Evolutionary conservation across 2,797 vertebrate species (phyloP).

Genomic region (Pangasius macronema): DNA sequence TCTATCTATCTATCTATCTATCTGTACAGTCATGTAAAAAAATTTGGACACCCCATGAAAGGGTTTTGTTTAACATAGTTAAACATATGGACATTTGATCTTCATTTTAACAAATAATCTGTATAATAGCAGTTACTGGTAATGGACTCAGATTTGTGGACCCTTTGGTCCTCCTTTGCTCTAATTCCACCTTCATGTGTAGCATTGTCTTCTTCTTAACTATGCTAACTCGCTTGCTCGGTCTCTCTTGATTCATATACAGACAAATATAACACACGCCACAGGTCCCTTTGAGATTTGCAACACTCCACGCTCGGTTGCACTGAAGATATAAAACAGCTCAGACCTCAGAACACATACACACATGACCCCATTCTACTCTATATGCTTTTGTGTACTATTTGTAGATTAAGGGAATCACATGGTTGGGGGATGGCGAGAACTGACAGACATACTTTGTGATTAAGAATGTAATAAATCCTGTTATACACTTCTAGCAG

Average conservation of each 20-base stretch:
- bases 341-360: conserved; percentile 25
- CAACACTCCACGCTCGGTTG: conserved; percentile 6
- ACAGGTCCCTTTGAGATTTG: conserved; percentile 19
- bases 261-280: conserved; percentile 25
- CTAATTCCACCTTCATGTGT: background rate
- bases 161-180: background rate
- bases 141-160: background rate
- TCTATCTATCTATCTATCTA: no score
- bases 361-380: conserved; percentile 8
- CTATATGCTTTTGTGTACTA: conserved; percentile 65
- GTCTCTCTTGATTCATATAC: background rate
- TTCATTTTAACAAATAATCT: background rate
- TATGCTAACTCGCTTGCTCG: background rate
- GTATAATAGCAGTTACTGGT: background rate
- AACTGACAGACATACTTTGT: conserved; percentile 70
- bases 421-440: conserved; percentile 53
- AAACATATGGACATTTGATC: no score
- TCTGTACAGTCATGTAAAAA: no score
- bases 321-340: conserved; percentile 33
- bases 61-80: no score
- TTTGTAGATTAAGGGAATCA: conserved; percentile 69
- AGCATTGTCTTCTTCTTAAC: background rate
- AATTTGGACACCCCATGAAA: no score
- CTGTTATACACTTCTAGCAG: conserved; percentile 76
- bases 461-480: conserved; percentile 80